Evolutionary conservation across 1,140 invertebrate genomes (phyloP).

Genomic region (Medauroidea extradentata): DNA sequence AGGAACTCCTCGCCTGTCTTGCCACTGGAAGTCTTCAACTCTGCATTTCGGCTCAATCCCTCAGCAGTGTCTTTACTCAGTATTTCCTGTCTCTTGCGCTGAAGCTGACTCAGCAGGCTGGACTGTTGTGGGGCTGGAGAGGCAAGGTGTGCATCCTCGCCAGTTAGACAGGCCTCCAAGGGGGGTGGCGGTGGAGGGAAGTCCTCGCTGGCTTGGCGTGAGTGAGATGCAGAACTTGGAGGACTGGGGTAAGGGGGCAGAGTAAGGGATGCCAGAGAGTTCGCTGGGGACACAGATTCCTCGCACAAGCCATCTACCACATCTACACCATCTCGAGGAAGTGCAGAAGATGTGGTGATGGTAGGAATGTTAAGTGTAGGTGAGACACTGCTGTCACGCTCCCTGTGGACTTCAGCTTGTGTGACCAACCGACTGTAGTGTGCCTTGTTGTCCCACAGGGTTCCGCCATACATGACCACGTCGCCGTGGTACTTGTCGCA

Average conservation of each 20-base stretch:
- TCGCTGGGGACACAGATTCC: slow-evolving; percentile 43
- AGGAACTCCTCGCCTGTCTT: slow-evolving; percentile 61
- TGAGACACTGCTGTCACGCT: slow-evolving; percentile 49
- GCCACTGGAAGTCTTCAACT: slow-evolving; percentile 23
- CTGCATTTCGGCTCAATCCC: neutral
- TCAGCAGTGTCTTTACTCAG: neutral
- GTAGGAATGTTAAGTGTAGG: slow-evolving; percentile 8
- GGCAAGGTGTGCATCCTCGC: slow-evolving; percentile 24
- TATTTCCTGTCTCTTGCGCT: slow-evolving; percentile 57
- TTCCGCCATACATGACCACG: slow-evolving; percentile 48
- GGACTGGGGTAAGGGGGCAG: slow-evolving; percentile 73
- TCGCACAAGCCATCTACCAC: no score
- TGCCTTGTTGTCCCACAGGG: slow-evolving; percentile 38
- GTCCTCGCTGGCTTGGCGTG: slow-evolving; percentile 79
- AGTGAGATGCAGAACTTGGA: slow-evolving; percentile 67
- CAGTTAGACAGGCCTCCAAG: slow-evolving; percentile 41
- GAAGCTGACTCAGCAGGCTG: slow-evolving; percentile 64
- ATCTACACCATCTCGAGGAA: no score
- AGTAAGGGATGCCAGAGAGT: slow-evolving; percentile 44
- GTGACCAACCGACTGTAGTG: slow-evolving; percentile 62
- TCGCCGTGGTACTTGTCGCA: slow-evolving; percentile 36
- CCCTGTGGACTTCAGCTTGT: slow-evolving; percentile 74
- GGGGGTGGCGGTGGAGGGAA: slow-evolving; percentile 82
- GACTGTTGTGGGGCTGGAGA: slow-evolving; percentile 29
- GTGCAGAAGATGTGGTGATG: neutral